Percentiles rank a stretch among this genome's conserved stretches.
Evolutionary conservation across 2,113 vertebrate genomes (phyloP).

Genomic region (Silurus asotus): DNA sequence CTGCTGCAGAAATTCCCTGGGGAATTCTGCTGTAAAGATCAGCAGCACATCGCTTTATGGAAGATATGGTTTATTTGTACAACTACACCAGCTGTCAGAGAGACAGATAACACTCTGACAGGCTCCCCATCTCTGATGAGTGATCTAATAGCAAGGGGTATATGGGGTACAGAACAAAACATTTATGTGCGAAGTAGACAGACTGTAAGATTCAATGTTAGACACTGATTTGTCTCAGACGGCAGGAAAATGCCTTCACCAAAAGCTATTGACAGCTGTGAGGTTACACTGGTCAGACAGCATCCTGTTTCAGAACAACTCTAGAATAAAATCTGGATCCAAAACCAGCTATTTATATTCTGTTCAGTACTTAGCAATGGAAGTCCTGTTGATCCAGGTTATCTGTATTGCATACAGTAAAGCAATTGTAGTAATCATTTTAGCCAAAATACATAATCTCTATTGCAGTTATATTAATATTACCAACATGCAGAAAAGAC

Average conservation of each 20-base stretch:
- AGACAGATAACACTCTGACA: not conserved
- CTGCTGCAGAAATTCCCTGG: not conserved
- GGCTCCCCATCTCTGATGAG: not conserved
- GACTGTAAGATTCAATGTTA: not conserved
- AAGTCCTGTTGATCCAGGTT: not conserved
- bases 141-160: not conserved
- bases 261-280: not conserved
- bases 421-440: not conserved
- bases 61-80: constrained; percentile 3
- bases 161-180: not conserved
- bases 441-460: not conserved
- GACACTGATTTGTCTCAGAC: not conserved
- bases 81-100: not conserved
- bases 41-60: not conserved
- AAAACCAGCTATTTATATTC: not conserved
- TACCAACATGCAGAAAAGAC: not conserved
- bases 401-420: not conserved
- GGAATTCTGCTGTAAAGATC: not conserved
- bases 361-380: not conserved
- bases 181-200: not conserved
- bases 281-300: not conserved
- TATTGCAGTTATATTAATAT: not conserved
- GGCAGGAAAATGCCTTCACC: not conserved
- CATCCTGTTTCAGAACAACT: not conserved
- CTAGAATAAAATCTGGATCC: not conserved